These are phyloP conservation scores for Sicus ferrugineus DNA, from an alignment of 2,888 invertebrate genomes.

Conservation along the genomic window DNA sequence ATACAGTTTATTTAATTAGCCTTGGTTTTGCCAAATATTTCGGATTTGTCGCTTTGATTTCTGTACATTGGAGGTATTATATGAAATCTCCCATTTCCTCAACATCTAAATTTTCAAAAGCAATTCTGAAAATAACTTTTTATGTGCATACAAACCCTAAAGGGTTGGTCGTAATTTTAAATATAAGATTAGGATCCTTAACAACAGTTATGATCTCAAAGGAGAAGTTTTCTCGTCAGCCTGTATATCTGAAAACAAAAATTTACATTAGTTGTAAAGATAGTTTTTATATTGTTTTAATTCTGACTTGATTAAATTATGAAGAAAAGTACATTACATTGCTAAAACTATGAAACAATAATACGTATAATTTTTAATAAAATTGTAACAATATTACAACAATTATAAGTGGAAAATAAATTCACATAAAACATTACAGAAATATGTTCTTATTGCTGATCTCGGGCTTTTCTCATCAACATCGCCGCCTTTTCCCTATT, in stretches of 20 bases:
- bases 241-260: conserved; percentile 61
- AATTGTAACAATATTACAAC: too few species aligned
- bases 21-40: too few species aligned
- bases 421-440: too few species aligned
- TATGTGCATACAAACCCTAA: conserved; percentile 71
- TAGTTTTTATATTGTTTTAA: conserved; percentile 74
- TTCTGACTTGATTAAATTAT: neutral
- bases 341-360: neutral
- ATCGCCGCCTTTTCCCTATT: too few species aligned
- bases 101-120: conserved; percentile 59
- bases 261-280: conserved; percentile 82
- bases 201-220: conserved; percentile 65
- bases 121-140: conserved; percentile 55
- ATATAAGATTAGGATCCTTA: conserved; percentile 66
- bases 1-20: too few species aligned
- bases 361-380: neutral
- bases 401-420: too few species aligned
- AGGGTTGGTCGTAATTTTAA: conserved; percentile 71
- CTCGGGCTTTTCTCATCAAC: too few species aligned
- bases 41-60: too few species aligned
- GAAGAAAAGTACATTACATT: neutral
- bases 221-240: conserved; percentile 83
- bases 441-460: too few species aligned
- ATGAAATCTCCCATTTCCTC: conserved; percentile 50
- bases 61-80: conserved; percentile 25